A percentile compares a stretch with the other conserved stretches of the same genome.
Evolutionary conservation across 1,140 invertebrate genomes (phyloP).

Genomic region (Neodiprion lecontei): DNA sequence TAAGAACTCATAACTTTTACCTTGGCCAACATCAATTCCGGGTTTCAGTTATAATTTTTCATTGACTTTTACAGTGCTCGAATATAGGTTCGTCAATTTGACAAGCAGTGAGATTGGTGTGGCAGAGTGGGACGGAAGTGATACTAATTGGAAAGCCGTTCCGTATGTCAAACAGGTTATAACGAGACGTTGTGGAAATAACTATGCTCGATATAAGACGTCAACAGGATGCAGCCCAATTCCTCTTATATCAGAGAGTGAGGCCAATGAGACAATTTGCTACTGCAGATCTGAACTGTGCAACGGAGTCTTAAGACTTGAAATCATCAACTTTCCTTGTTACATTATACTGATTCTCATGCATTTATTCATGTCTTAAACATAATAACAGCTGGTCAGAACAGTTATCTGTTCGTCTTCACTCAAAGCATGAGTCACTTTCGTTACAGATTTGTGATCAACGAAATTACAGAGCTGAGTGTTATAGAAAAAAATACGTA

Average conservation of each 20-base stretch:
- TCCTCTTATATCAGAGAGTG: background rate
- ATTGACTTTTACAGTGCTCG: background rate
- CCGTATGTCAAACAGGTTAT: background rate
- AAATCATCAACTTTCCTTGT: background rate
- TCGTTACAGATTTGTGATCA: no score
- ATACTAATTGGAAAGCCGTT: slow-evolving; percentile 4
- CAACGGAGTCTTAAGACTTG: background rate
- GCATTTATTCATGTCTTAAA: background rate
- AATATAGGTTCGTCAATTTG: background rate
- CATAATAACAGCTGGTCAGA: background rate
- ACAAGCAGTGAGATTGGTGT: background rate
- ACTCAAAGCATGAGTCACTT: no score
- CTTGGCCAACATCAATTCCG: background rate
- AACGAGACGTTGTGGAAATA: slow-evolving; percentile 12
- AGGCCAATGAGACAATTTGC: background rate
- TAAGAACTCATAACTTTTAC: background rate
- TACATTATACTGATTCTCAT: background rate
- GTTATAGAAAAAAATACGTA: no score
- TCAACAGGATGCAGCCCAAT: background rate
- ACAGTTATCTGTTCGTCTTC: background rate
- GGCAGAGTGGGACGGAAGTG: background rate
- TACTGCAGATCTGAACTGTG: slow-evolving; percentile 10
- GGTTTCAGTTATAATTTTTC: background rate
- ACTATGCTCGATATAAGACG: background rate
- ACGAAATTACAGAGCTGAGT: no score